Percentiles rank a stretch among this genome's conserved stretches.
Conservation (phyloP, 2,888 invertebrate species). For the Amblyjoppa proteus region DNA sequence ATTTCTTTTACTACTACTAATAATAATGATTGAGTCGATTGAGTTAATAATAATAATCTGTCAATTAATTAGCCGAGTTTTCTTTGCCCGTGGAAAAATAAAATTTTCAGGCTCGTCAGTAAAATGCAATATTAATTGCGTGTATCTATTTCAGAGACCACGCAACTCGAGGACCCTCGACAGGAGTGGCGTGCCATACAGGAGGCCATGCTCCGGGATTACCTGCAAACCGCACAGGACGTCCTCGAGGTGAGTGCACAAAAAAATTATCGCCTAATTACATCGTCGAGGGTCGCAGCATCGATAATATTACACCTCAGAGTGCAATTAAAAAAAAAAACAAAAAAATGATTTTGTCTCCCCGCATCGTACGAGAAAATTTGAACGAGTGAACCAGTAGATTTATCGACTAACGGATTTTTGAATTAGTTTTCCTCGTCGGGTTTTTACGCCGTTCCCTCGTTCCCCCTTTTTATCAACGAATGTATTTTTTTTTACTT, state of each 20-base stretch:
- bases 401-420: too few relatives aligned
- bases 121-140: constrained; percentile 15
- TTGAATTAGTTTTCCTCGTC: too few relatives aligned
- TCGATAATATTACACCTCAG: not conserved
- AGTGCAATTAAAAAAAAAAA: not conserved
- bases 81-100: not conserved
- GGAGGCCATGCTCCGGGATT: constrained; percentile 98
- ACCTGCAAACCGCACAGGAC: constrained; percentile 97
- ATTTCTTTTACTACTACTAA: too few relatives aligned
- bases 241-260: constrained; percentile 92
- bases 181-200: constrained; percentile 98
- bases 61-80: constrained; percentile 10
- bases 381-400: constrained; percentile 26
- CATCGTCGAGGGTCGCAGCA: not conserved
- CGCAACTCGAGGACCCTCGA: constrained; percentile 98
- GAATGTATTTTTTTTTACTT: not conserved
- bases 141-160: constrained; percentile 90
- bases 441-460: too few relatives aligned
- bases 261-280: too few relatives aligned
- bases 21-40: too few relatives aligned
- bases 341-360: not conserved
- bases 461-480: not conserved
- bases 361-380: constrained; percentile 25
- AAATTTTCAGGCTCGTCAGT: not conserved
- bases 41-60: too few relatives aligned